Percentiles rank a stretch among this genome's conserved stretches.
These are phyloP conservation scores for Eupithecia abbreviata DNA, from an alignment of 2,888 invertebrate species.

Conservation along the genomic window DNA sequence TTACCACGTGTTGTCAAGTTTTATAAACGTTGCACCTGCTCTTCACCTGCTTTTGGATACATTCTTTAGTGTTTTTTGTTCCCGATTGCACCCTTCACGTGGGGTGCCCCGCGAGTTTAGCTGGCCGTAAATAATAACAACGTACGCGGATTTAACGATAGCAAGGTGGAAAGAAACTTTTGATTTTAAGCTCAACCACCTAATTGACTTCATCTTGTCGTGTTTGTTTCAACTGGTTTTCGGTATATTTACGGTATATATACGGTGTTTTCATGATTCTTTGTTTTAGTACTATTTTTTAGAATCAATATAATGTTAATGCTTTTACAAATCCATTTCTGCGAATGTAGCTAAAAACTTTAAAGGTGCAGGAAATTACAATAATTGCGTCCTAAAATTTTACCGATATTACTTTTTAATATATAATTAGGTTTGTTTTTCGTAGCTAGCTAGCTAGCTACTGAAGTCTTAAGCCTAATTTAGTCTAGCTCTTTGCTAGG, in stretches of 20 bases:
- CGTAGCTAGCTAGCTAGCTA: background rate
- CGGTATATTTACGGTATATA: background rate
- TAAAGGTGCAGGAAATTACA: background rate
- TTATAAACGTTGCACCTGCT: conserved; percentile 38
- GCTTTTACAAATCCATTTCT: background rate
- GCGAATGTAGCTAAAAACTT: too few species aligned
- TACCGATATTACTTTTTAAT: background rate
- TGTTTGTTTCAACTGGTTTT: background rate
- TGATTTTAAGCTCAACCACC: background rate
- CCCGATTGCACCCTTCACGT: conserved; percentile 23
- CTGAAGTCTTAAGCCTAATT: background rate
- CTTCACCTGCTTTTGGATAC: conserved; percentile 29
- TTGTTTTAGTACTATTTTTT: background rate
- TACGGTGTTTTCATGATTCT: background rate
- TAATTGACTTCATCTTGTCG: background rate
- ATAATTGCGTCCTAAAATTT: background rate
- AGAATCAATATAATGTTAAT: background rate
- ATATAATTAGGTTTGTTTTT: background rate
- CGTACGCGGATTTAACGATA: conserved; percentile 7
- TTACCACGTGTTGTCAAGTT: conserved; percentile 17
- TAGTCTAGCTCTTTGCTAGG: background rate
- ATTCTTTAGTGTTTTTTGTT: conserved; percentile 19
- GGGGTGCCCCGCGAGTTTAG: conserved; percentile 6
- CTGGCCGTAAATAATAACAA: conserved; percentile 1
- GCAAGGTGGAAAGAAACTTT: background rate